These are phyloP conservation scores for Phymorhynchus buccinoides DNA, from an alignment of 1,140 invertebrate species.

Conservation along the genomic window DNA sequence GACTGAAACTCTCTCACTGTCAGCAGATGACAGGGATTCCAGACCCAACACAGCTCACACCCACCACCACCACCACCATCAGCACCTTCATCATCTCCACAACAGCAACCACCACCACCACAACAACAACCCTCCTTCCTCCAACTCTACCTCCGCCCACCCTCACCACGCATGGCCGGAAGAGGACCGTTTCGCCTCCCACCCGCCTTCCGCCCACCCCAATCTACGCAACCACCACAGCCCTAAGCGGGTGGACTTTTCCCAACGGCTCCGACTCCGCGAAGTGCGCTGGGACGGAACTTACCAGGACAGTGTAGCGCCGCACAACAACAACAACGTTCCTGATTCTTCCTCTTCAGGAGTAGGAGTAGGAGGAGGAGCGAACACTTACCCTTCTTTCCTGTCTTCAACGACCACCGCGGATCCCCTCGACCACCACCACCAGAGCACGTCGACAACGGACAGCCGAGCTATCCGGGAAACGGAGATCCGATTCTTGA, in stretches of 20 bases:
- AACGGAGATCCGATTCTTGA: conserved; percentile 59
- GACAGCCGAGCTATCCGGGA: conserved; percentile 54
- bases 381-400: not conserved
- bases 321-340: not conserved
- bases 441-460: conserved; percentile 46
- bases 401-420: not conserved
- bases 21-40: conserved; percentile 23
- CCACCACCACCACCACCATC: not conserved
- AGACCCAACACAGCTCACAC: not conserved
- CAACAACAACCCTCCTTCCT: not conserved
- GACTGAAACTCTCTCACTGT: not conserved
- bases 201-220: not conserved
- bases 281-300: conserved; percentile 48
- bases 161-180: not conserved
- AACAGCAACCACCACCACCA: conserved; percentile 12
- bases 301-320: conserved; percentile 45
- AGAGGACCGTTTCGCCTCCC: not conserved
- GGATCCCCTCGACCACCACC: not conserved
- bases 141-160: not conserved
- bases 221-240: conserved; percentile 22
- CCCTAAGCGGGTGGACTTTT: conserved; percentile 48
- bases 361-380: not conserved
- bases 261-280: conserved; percentile 37
- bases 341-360: too few relatives aligned
- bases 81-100: not conserved